Conservation (phyloP, 1,140 invertebrate genomes). For the Chironomus tepperi region DNA sequence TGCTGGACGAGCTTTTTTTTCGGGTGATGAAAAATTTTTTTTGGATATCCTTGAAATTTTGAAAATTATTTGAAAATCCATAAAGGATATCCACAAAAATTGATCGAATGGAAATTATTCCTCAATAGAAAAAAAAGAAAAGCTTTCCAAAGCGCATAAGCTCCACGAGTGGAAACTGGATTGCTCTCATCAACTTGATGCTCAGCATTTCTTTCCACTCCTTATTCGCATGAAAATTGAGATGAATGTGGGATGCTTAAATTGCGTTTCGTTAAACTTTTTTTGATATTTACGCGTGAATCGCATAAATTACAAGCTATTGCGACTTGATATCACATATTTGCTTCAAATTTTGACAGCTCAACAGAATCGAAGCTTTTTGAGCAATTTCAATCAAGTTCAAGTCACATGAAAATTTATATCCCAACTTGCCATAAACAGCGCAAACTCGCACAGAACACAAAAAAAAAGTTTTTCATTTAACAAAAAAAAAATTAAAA, state of each 20-base stretch:
- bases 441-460: too few species aligned
- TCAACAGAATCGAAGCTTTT: too few species aligned
- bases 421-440: too few species aligned
- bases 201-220: neutral
- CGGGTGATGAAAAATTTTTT: neutral
- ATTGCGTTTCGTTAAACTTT: neutral
- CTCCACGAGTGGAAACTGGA: neutral
- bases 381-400: too few species aligned
- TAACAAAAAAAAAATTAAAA: too few species aligned
- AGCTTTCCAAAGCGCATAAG: constrained; percentile 3
- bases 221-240: neutral
- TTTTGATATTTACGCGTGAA: too few species aligned
- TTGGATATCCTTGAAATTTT: neutral
- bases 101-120: neutral
- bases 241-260: constrained; percentile 11
- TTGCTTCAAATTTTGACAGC: too few species aligned
- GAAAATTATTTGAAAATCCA: neutral
- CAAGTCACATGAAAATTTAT: too few species aligned
- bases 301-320: too few species aligned
- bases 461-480: too few species aligned
- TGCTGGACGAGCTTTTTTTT: neutral
- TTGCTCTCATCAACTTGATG: neutral
- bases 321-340: too few species aligned
- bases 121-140: neutral
- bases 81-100: neutral